Conservation (phyloP, 2,797 vertebrate species). For the Natrix natrix region DNA sequence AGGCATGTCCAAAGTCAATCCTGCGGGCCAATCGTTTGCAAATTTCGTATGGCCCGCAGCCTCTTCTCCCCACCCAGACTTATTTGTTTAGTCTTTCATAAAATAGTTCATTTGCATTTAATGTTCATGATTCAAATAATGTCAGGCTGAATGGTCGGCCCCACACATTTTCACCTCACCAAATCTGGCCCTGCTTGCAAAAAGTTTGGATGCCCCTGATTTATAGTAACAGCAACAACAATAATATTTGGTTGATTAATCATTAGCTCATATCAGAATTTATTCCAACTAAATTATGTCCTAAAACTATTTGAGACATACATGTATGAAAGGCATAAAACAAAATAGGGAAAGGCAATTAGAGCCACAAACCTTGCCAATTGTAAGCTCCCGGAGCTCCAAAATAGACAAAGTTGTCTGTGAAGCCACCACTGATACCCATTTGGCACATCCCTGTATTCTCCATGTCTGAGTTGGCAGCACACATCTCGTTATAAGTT, state of each 20-base stretch:
- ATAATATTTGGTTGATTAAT: background rate
- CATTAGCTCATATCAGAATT: background rate
- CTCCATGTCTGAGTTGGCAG: constrained; percentile 74
- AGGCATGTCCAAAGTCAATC: background rate
- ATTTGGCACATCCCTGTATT: constrained; percentile 88
- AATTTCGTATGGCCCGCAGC: too few relatives aligned
- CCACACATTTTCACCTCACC: too few relatives aligned
- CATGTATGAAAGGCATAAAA: background rate
- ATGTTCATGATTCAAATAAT: too few relatives aligned
- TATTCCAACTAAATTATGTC: background rate
- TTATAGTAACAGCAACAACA: background rate
- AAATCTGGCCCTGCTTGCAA: too few relatives aligned
- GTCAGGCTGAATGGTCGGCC: too few relatives aligned
- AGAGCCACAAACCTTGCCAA: constrained; percentile 84
- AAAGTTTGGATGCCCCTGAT: background rate
- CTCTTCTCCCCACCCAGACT: too few relatives aligned
- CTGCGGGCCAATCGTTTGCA: too few relatives aligned
- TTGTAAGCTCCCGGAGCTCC: constrained; percentile 83
- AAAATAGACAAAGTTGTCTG: constrained; percentile 78
- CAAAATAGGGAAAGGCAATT: background rate
- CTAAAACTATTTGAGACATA: background rate
- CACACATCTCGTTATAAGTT: constrained; percentile 81
- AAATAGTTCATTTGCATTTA: too few relatives aligned
- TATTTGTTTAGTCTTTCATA: too few relatives aligned
- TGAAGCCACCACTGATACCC: constrained; percentile 88